Evolutionary conservation across 2,113 vertebrate species (phyloP), one percentile per base, ranked within the genome.

Genomic region (Carettochelys insculpta): DNA sequence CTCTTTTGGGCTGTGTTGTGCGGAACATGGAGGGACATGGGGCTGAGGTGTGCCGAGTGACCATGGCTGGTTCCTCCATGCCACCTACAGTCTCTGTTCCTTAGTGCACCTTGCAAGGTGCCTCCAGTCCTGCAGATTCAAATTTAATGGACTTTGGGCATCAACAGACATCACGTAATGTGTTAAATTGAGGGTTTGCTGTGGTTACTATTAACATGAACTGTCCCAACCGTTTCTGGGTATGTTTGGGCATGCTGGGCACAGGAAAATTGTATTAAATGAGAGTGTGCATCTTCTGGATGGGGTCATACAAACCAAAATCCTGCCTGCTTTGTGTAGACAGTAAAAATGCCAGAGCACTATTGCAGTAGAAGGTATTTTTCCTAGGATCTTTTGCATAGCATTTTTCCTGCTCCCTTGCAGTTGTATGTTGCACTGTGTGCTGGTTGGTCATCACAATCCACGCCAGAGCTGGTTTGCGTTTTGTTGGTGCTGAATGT

Each of bases 361-460:
- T 77, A n/a, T n/a, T n/a, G n/a, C 52, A 68, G 11, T 5, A 27
- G 56, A 68, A 45, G 27, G 3, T 10, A 51, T 7, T 1, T 80
- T 2, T 29, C 14, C 27, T 11, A 0, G 0, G 54, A 5, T 31
- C 31, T 11, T 11, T 79, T 53, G 51, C 52, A 25, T 86, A 50
- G 5, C 11, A 3, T 54, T 83, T 65, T 82, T 90, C 1, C 78
- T 87, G 87, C 78, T 38, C 41, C 5, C 31, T 47, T 45, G 54
- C 2, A 24, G 11, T 9, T 77, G 1, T 47, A 0, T 51, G 3
- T 77, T 84, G 73, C 16, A 65, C 61, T 53, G 8, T 65, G 93
- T 90, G 16, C 52, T 71, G 0, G 50, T 90, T 83, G 77, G 12
- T 86, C 9, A 51, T 61, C 31, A 31, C 58, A 17, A 2, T 61